Base-by-base conservation (phyloP, 2,888 invertebrate genomes). In the Xestobium rufovillosum region DNA sequence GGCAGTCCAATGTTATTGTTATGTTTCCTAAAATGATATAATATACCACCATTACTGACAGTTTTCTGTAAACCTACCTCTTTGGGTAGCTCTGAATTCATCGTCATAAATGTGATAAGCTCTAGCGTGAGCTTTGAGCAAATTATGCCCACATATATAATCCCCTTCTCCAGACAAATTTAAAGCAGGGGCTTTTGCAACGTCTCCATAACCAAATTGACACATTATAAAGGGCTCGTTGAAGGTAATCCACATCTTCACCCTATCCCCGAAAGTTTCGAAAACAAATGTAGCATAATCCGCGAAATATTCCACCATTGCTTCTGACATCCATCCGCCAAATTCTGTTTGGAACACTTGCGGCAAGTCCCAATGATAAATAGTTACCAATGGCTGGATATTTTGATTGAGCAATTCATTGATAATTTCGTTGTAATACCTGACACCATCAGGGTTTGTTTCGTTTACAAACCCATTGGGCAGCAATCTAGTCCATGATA, bases 361-460 rank as follows among this genome's bases (percentile, higher is more conserved):
- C 0, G 80, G 79, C 36, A 78, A 63, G 53, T 80, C 78, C 76
- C 76, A 79, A 51, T 80, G 78, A 62, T 76, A 78, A 57, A 78
- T 63, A 1, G 76, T 77, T 4, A 75, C 69, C 27, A 74, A 49
- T 0, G 81, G 79, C 31, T 60, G 50, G 33, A 83, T 76, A n/a
- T 63, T 66, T 36, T 71, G 61, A 2, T 53, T 61, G 0, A 66
- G 40, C 2, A 83, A 61, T 48, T 71, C 75, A 31, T 75, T 62
- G 9, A 82, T 68, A 13, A 84, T 55, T 29, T 70, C 65, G 36
- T 70, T 72, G 63, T 83, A 83, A 60, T 80, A 80, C 26, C 64
- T 56, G 17, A 83, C 61, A 3, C 80, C 83, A 2, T 59, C 61
- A 63, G 66, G 65, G 56, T 79, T 80, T 19, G 80, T 61, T 38